Conservation (phyloP, 2,888 invertebrate genomes). For the Plagodis pulveraria region DNA sequence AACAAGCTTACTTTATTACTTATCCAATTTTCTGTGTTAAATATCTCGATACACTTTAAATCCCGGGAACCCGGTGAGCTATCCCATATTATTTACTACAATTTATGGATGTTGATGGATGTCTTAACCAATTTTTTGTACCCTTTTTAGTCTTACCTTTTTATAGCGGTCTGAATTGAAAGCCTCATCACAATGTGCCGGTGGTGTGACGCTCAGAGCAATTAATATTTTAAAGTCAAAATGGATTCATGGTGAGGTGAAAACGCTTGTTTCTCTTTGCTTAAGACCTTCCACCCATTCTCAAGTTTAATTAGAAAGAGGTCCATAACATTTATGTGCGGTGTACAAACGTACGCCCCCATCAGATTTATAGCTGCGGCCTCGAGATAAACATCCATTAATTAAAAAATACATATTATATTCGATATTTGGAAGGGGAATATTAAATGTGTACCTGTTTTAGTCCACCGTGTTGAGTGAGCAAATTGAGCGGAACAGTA, state of each 20-base stretch:
- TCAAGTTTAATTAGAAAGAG: conserved; percentile 82
- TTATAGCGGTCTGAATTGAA: no score
- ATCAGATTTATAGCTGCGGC: conserved; percentile 77
- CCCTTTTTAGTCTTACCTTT: no score
- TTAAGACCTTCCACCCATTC: conserved; percentile 49
- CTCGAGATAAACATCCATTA: conserved; percentile 81
- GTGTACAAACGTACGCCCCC: conserved; percentile 76
- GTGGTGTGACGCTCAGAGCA: no score
- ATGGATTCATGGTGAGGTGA: neutral
- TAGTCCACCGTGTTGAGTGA: conserved; percentile 22
- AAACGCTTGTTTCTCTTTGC: conserved; percentile 33
- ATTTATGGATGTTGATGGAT: no score
- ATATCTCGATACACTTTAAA: no score
- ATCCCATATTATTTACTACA: no score
- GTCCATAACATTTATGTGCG: conserved; percentile 77
- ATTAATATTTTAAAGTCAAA: no score
- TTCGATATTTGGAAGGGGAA: conserved; percentile 33
- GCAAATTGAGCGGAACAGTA: conserved; percentile 24
- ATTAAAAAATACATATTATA: conserved; percentile 68
- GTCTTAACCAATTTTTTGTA: no score
- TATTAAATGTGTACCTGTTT: conserved; percentile 34
- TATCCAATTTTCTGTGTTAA: no score
- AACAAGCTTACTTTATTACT: no score
- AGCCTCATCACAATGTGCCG: no score
- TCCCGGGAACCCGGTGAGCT: no score